These are phyloP conservation scores for Melanotaenia trifasciata DNA, from an alignment of 2,797 vertebrate species.

Conservation along the genomic window DNA sequence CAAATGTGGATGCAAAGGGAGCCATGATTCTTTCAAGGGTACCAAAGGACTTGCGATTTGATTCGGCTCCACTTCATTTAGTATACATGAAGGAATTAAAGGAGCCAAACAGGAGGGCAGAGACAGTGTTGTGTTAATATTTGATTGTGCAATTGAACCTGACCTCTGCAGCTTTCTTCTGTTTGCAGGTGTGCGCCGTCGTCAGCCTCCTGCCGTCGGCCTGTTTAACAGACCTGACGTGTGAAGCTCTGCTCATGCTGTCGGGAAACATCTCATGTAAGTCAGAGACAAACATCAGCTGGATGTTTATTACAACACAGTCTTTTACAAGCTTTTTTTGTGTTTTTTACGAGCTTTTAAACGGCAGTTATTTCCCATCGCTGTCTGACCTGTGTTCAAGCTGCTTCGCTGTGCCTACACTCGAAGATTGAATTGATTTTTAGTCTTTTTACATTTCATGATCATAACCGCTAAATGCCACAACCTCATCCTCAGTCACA, in stretches of 20 bases:
- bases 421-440: conserved; percentile 41
- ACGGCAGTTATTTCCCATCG: background rate
- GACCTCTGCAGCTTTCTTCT: conserved; percentile 25
- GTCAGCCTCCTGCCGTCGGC: conserved; percentile 69
- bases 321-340: background rate
- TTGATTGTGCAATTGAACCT: conserved; percentile 16
- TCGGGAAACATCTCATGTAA: conserved; percentile 85
- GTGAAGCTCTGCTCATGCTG: conserved; percentile 81
- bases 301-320: conserved; percentile 2
- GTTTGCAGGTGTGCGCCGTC: conserved; percentile 78
- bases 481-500: conserved; percentile 28
- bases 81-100: conserved; percentile 2
- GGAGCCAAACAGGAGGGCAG: background rate
- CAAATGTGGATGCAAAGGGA: conserved; percentile 4
- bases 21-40: conserved; percentile 39
- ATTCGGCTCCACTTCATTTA: conserved; percentile 7
- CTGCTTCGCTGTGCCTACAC: conserved; percentile 3
- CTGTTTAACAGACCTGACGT: conserved; percentile 83
- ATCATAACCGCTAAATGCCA: conserved; percentile 28
- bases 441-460: conserved; percentile 29
- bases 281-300: conserved; percentile 47
- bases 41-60: background rate
- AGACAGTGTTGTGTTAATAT: background rate
- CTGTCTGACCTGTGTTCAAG: background rate
- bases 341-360: conserved; percentile 20